Evolutionary conservation across 1,140 invertebrate species (phyloP).

Genomic region (Heliothis subflexa): DNA sequence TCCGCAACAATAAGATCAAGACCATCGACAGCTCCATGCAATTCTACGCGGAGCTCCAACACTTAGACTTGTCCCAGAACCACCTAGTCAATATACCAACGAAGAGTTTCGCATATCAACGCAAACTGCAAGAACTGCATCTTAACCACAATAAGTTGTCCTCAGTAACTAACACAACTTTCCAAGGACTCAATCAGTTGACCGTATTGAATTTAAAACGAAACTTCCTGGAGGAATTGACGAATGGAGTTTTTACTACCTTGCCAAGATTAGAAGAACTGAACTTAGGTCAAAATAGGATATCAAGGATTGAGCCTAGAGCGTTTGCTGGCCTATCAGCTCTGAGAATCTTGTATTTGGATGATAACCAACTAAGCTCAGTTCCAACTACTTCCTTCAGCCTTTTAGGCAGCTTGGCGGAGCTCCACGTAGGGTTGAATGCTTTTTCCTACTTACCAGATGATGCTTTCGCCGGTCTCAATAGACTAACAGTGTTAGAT

Average conservation of each 20-base stretch:
- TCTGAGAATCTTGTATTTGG: constrained; percentile 92
- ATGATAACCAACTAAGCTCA: constrained; percentile 93
- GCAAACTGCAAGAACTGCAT: constrained; percentile 93
- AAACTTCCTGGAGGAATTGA: constrained; percentile 93
- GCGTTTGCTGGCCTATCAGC: constrained; percentile 92
- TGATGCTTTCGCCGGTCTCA: constrained; percentile 91
- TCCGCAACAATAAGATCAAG: constrained; percentile 95
- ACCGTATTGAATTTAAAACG: constrained; percentile 93
- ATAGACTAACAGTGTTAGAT: constrained; percentile 91
- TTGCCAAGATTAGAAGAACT: constrained; percentile 93
- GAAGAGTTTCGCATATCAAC: constrained; percentile 92
- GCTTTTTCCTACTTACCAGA: constrained; percentile 91
- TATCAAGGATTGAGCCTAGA: constrained; percentile 91
- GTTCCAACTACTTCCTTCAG: constrained; percentile 91
- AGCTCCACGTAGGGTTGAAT: constrained; percentile 94
- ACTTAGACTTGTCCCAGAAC: constrained; percentile 94
- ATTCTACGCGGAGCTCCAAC: constrained; percentile 94
- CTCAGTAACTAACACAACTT: constrained; percentile 91
- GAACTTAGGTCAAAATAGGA: constrained; percentile 95
- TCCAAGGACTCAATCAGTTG: constrained; percentile 91
- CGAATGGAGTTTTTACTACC: constrained; percentile 91
- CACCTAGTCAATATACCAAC: constrained; percentile 92
- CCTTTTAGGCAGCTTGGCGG: constrained; percentile 91
- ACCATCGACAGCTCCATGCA: constrained; percentile 94
- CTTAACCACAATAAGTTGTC: constrained; percentile 95